Percentiles rank a stretch among this genome's conserved stretches.
Evolutionary conservation across 92 coral and sea anemone species (phyloP).

Genomic region (Micromussa lordhowensis): DNA sequence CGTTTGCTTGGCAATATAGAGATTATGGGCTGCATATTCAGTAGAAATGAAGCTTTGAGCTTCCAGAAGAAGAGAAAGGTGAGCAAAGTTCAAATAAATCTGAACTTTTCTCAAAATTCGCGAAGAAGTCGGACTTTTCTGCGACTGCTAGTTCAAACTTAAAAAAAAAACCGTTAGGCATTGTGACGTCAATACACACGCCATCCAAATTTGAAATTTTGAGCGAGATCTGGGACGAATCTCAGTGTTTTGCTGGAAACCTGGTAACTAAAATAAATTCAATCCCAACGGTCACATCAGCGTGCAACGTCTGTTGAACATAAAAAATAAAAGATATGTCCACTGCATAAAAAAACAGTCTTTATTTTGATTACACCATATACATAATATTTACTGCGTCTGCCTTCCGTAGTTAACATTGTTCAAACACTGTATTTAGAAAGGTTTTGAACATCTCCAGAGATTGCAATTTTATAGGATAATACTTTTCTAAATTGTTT

Average conservation of each 20-base stretch:
- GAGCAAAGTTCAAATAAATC: background rate
- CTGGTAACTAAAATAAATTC: background rate
- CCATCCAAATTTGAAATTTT: background rate
- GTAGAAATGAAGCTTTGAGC: background rate
- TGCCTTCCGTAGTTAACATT: too few relatives aligned
- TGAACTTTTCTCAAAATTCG: background rate
- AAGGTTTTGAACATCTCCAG: too few relatives aligned
- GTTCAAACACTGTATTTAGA: too few relatives aligned
- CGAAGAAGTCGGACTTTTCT: too few relatives aligned
- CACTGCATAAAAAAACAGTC: background rate
- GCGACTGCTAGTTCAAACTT: background rate
- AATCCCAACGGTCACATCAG: background rate
- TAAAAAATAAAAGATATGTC: background rate
- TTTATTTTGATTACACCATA: background rate
- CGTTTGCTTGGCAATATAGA: background rate
- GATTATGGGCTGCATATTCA: background rate
- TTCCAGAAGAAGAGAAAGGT: background rate
- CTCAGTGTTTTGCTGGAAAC: background rate
- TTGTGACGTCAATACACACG: background rate
- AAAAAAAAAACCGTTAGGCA: background rate
- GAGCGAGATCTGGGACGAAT: background rate
- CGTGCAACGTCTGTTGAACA: too few relatives aligned
- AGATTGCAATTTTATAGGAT: too few relatives aligned
- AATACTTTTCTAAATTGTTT: too few relatives aligned
- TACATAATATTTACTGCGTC: too few relatives aligned